These are phyloP conservation scores for Xiphophorus hellerii DNA, from an alignment of 2,113 vertebrate species.

Conservation along the genomic window DNA sequence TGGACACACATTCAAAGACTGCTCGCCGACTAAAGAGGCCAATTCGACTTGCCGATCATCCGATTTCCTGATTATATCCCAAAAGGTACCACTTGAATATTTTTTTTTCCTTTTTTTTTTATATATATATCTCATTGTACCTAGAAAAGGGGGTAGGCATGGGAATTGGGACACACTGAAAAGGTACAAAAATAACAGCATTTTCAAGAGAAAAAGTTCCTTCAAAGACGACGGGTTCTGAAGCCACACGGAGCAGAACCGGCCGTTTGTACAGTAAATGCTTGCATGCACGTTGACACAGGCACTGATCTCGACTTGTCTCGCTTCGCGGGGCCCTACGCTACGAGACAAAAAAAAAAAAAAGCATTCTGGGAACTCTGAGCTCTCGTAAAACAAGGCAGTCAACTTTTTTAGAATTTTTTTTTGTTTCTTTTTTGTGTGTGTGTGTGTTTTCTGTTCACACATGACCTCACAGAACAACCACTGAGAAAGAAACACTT, in stretches of 20 bases:
- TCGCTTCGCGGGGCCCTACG: conserved; percentile 59
- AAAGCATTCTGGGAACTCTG: conserved; percentile 67
- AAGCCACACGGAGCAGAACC: conserved; percentile 59
- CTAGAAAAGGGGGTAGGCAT: conserved; percentile 38
- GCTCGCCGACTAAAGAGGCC: conserved; percentile 32
- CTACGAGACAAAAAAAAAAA: conserved; percentile 28
- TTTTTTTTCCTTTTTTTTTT: conserved; percentile 48
- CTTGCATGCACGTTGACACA: conserved; percentile 78
- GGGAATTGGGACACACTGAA: conserved; percentile 3
- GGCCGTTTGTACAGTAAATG: conserved; percentile 57
- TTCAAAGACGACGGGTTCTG: conserved; percentile 38
- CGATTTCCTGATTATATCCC: conserved; percentile 18
- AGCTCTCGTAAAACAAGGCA: conserved; percentile 70
- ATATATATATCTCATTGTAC: conserved; percentile 60
- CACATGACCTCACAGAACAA: conserved; percentile 5
- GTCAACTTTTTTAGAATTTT: conserved; percentile 37
- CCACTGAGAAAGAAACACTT: conserved; percentile 16
- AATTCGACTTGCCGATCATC: conserved; percentile 44
- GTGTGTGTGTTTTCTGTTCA: background rate
- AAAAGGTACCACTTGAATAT: conserved; percentile 61
- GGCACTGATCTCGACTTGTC: conserved; percentile 78
- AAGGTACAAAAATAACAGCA: conserved; percentile 68
- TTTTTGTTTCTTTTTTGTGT: background rate
- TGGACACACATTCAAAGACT: conserved; percentile 76
- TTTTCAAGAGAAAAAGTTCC: conserved; percentile 43